Conservation (phyloP, 2,888 invertebrate genomes). For the Trachelus iudaicus region DNA sequence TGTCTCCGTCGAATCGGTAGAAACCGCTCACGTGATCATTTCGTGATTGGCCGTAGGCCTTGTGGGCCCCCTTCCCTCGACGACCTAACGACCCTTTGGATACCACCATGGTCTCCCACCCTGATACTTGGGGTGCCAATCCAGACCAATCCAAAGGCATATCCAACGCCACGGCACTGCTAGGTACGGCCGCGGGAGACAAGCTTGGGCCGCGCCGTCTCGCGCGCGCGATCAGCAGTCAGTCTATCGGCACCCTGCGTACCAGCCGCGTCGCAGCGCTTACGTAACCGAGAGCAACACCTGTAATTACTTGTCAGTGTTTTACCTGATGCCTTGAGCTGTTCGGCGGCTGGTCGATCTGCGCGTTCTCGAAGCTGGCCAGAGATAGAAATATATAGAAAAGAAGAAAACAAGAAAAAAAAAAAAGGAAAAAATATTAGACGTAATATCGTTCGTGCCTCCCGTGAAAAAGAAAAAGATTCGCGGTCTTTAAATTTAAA, state of each 20-base stretch:
- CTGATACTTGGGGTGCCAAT: not conserved
- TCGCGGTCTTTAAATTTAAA: conserved; percentile 5
- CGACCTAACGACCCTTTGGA: not conserved
- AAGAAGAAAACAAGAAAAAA: conserved; percentile 3
- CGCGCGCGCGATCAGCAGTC: conserved; percentile 31
- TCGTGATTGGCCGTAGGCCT: not conserved
- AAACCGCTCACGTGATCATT: not conserved
- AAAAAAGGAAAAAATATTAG: not conserved
- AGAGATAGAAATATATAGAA: conserved; percentile 11
- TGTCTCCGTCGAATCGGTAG: not conserved
- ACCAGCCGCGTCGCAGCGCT: conserved; percentile 62
- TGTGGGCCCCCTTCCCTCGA: not conserved
- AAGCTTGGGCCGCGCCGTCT: not conserved
- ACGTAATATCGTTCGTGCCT: not conserved
- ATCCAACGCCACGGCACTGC: not conserved
- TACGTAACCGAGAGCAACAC: conserved; percentile 42
- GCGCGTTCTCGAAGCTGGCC: conserved; percentile 16
- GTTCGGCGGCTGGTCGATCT: not conserved
- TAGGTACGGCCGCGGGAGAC: not conserved
- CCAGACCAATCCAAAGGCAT: not conserved
- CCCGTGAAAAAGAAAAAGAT: not conserved
- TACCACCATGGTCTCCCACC: not conserved
- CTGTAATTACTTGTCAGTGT: conserved; percentile 56
- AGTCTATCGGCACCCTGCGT: conserved; percentile 66
- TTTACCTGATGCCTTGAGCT: conserved; percentile 16